These are phyloP conservation scores for Tenebrio molitor DNA, from an alignment of 1,140 invertebrate genomes.

Conservation along the genomic window DNA sequence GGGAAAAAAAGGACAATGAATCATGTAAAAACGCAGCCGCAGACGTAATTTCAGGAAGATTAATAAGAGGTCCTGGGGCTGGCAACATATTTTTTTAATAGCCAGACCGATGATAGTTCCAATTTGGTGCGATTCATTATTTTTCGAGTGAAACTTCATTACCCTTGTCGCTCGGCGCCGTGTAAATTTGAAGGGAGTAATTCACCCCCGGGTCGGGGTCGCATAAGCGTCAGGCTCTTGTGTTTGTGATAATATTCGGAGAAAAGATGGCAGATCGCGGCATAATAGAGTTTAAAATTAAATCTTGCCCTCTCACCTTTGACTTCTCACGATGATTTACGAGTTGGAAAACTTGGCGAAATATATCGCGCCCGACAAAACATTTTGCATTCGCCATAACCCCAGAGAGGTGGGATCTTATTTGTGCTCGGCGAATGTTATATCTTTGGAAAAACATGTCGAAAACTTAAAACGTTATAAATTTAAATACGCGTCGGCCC, in stretches of 20 bases:
- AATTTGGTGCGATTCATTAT: background rate
- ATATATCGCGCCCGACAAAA: slow-evolving; percentile 50
- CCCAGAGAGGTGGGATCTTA: slow-evolving; percentile 37
- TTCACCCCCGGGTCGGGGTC: background rate
- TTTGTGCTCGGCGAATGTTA: slow-evolving; percentile 40
- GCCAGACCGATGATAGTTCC: background rate
- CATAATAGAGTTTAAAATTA: slow-evolving; percentile 50
- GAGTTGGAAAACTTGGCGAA: slow-evolving; percentile 52
- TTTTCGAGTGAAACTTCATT: background rate
- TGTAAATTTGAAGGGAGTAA: slow-evolving; percentile 23
- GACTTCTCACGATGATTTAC: slow-evolving; percentile 58
- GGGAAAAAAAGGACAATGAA: slow-evolving; percentile 27
- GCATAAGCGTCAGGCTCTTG: background rate
- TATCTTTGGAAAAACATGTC: slow-evolving; percentile 48
- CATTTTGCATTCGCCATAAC: slow-evolving; percentile 47
- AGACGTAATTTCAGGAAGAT: slow-evolving; percentile 8
- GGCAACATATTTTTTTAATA: slow-evolving; percentile 14
- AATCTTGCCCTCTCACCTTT: slow-evolving; percentile 53
- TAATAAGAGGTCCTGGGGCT: background rate
- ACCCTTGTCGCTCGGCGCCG: background rate
- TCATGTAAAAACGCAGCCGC: slow-evolving; percentile 4
- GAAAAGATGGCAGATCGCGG: slow-evolving; percentile 36
- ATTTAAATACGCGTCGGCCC: slow-evolving; percentile 49
- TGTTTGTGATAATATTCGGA: slow-evolving; percentile 39
- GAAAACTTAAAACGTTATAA: slow-evolving; percentile 51